Evolutionary conservation across 2,888 invertebrate genomes (phyloP).

Genomic region (Sinodicranocentrus sp.): DNA sequence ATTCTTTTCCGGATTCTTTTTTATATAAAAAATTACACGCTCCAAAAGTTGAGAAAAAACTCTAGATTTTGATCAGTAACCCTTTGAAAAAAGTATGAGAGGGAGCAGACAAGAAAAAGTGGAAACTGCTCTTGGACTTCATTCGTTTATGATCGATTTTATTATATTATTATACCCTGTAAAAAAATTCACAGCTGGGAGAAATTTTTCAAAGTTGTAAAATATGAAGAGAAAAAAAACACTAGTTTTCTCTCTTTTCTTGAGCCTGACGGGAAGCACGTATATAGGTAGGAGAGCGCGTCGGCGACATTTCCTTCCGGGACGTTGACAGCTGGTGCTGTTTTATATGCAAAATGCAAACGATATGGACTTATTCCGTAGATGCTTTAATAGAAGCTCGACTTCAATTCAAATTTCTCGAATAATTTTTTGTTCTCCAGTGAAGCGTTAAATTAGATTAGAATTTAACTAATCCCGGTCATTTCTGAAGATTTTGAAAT

Average conservation of each 20-base stretch:
- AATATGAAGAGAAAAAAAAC: neutral
- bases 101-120: too few species aligned
- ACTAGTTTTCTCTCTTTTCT: neutral
- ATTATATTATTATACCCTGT: conserved; percentile 29
- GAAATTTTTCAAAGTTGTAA: neutral
- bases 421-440: too few species aligned
- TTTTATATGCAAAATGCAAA: conserved; percentile 38
- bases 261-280: neutral
- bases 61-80: conserved; percentile 1
- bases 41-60: neutral
- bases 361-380: too few species aligned
- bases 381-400: too few species aligned
- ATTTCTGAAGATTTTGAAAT: too few species aligned
- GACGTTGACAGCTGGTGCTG: conserved; percentile 31
- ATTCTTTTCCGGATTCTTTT: too few species aligned
- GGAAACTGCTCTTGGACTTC: too few species aligned
- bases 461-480: too few species aligned
- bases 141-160: conserved; percentile 47
- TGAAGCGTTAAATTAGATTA: too few species aligned
- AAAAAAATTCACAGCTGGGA: conserved; percentile 28
- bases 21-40: neutral
- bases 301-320: conserved; percentile 25
- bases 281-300: neutral
- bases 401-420: too few species aligned
- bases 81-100: neutral